Evolutionary conservation across 2,113 vertebrate species (phyloP).

Genomic region (Thermophis baileyi): DNA sequence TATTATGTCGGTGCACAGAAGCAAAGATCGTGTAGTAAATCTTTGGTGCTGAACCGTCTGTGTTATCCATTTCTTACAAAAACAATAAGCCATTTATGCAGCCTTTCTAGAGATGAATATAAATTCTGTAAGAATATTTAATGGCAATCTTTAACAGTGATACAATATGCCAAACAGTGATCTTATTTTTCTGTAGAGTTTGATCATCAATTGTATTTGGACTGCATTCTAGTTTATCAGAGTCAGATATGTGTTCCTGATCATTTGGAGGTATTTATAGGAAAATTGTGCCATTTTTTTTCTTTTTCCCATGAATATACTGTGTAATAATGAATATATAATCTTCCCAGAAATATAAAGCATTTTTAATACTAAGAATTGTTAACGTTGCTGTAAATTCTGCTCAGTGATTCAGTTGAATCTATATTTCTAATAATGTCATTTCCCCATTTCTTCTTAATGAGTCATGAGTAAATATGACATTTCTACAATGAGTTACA

Average conservation of each 20-base stretch:
- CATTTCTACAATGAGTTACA: slow-evolving; percentile 53
- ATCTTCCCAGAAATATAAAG: slow-evolving; percentile 43
- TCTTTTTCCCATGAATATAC: slow-evolving; percentile 50
- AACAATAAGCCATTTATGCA: neutral
- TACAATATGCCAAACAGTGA: neutral
- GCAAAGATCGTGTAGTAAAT: neutral
- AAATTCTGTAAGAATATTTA: neutral
- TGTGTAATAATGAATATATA: slow-evolving; percentile 21
- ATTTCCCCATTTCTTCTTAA: slow-evolving; percentile 63
- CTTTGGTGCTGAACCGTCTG: neutral
- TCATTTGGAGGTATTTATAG: slow-evolving; percentile 54
- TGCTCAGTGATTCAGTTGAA: slow-evolving; percentile 52
- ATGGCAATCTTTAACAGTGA: neutral
- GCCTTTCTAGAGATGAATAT: neutral
- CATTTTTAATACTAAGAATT: slow-evolving; percentile 31
- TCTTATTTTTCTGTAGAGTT: neutral
- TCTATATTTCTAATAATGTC: slow-evolving; percentile 57
- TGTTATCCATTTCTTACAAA: neutral
- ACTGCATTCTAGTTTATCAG: neutral
- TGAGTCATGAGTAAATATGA: slow-evolving; percentile 60
- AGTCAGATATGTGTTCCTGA: neutral
- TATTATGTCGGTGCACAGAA: neutral
- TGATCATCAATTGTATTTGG: neutral
- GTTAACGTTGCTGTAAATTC: slow-evolving; percentile 42
- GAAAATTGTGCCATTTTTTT: slow-evolving; percentile 57